Evolutionary conservation across 2,797 vertebrate genomes (phyloP).

Genomic region (Acanthiza pusilla): DNA sequence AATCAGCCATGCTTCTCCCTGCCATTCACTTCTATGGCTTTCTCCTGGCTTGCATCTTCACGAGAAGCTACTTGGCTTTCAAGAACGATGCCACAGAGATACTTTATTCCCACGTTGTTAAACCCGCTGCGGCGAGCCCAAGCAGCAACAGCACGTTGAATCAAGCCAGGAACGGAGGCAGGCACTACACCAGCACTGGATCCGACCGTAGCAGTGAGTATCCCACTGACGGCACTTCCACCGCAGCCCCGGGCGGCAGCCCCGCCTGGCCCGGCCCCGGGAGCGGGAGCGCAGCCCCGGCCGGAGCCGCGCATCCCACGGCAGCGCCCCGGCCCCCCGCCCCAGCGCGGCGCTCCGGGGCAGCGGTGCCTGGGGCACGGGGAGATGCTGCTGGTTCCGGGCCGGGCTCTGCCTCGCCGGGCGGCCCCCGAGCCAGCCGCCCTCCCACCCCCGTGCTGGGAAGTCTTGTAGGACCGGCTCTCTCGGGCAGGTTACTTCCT

Average conservation of each 20-base stretch:
- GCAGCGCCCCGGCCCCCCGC: neutral
- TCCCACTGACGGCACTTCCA: neutral
- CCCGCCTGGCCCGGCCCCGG: neutral
- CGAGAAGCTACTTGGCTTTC: slow-evolving; percentile 83
- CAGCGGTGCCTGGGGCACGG: neutral
- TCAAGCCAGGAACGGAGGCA: slow-evolving; percentile 87
- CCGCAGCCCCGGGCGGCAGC: neutral
- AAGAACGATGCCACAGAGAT: slow-evolving; percentile 95
- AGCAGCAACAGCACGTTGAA: slow-evolving; percentile 89
- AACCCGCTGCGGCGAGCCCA: slow-evolving; percentile 73
- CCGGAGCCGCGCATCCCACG: neutral
- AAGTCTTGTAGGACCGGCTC: slow-evolving; percentile 28
- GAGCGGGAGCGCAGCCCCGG: neutral
- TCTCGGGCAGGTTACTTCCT: neutral
- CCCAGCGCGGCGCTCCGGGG: neutral
- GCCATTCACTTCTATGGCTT: slow-evolving; percentile 78
- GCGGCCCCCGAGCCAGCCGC: neutral
- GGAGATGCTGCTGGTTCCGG: neutral
- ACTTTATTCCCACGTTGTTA: slow-evolving; percentile 81
- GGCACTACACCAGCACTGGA: slow-evolving; percentile 72
- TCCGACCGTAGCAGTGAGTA: slow-evolving; percentile 86
- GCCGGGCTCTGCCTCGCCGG: neutral
- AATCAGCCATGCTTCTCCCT: slow-evolving; percentile 79
- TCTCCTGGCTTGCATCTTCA: slow-evolving; percentile 81
- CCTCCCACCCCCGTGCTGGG: neutral